Evolutionary conservation across 2,797 vertebrate genomes (phyloP).

Genomic region (Botia almorhae): DNA sequence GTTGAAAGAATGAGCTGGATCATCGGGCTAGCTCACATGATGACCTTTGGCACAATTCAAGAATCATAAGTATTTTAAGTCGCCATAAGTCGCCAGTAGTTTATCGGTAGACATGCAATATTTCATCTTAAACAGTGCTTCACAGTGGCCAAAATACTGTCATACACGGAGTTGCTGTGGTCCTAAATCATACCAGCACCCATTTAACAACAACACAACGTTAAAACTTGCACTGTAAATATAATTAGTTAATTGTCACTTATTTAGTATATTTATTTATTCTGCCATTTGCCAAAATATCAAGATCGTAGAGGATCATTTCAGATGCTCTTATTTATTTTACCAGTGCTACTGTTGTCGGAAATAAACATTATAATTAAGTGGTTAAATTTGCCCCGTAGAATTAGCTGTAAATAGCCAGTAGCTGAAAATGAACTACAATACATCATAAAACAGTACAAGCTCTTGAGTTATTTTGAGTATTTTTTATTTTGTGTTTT

Average conservation of each 20-base stretch:
- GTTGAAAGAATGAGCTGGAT: too few relatives aligned
- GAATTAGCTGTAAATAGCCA: too few relatives aligned
- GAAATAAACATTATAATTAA: too few relatives aligned
- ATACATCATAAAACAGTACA: too few relatives aligned
- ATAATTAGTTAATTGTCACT: background rate
- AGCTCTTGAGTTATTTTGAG: too few relatives aligned
- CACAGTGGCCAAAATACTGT: background rate
- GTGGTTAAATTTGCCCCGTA: too few relatives aligned
- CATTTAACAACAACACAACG: too few relatives aligned
- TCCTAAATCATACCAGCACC: too few relatives aligned
- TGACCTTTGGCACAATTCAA: conserved; percentile 13
- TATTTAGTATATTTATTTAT: background rate
- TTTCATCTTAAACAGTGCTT: background rate
- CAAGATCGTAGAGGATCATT: conserved; percentile 66
- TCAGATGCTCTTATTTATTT: background rate
- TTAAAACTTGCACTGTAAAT: background rate
- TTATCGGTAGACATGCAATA: background rate
- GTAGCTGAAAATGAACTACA: too few relatives aligned
- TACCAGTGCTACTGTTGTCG: background rate
- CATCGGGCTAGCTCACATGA: background rate
- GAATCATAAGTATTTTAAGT: background rate
- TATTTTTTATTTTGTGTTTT: too few relatives aligned
- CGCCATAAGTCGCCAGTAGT: background rate
- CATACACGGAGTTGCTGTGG: background rate
- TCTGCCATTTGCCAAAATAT: too few relatives aligned